Evolutionary conservation across 2,888 invertebrate species (phyloP), one percentile per base, ranked within the genome.

Genomic region (Congeria kusceri): DNA sequence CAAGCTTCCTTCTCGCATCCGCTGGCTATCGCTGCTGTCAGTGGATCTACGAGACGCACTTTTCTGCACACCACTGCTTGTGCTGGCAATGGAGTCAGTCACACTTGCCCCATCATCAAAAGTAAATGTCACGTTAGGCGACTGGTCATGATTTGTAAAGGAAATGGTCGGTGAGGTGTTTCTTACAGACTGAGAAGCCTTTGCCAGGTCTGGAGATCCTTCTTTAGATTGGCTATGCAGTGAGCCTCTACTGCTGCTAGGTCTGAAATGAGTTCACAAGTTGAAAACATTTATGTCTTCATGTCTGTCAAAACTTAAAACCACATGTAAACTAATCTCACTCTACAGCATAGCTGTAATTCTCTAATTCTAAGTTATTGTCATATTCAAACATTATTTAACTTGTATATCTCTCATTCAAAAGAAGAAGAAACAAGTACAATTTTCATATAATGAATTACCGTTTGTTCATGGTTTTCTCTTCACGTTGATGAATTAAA

Each of bases 1-100:
- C 57, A 65, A 61, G 32, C 62, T 68, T 27, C 56, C 62, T 25
- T 75, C 74, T 62, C 57, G 61, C 0, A 73, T 73, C 65, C 62
- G 69, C 46, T 57, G 68, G 56, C 82, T 75, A 23, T 79, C 74
- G 39, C 75, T 72, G 59, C 82, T 77, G 28, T 85, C 85, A 32
- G 70, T 64, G 0, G 79, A 83, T 23, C 74, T 75, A 25, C 72
- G 70, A 9, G 74, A 28, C 5, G 70, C 66, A 44, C 67, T 71
- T 7, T 28, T 53, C 7, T 20, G 23, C n/a, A 39, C 11, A 15
- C 39, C 39, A 44, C 68, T 66, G 5, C 62, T 44, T 5, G 70
- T 57, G n/a, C 59, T 46, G 1, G 66, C 67, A 25, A 53, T 25
- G 3, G 27, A 18, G 29, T 79, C 79, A 66, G 61, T 67, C 7